phyloP scores from a whole-genome alignment of 2,888 invertebrate genomes.

The Tiphia femorata region DNA sequence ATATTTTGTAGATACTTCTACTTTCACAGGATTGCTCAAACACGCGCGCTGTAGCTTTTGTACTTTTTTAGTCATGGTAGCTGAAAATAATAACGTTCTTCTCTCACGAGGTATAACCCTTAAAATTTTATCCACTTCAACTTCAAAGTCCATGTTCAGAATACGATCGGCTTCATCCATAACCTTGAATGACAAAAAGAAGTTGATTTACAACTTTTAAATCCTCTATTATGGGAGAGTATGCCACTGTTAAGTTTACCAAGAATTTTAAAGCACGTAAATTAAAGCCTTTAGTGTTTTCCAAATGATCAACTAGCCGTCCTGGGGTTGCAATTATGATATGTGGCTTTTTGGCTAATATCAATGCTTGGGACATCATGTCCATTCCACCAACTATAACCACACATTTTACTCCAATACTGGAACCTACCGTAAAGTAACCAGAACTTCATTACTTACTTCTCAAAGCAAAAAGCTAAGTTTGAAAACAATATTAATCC shows the following conservation, averaged over 20 bases:
- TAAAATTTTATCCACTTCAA: constrained; percentile 96
- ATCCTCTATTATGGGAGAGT: no score
- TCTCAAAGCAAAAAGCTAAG: not conserved
- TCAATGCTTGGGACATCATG: constrained; percentile 93
- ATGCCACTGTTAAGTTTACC: no score
- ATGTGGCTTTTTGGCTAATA: constrained; percentile 96
- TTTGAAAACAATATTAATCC: not conserved
- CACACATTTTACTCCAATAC: constrained; percentile 94
- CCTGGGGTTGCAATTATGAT: constrained; percentile 98
- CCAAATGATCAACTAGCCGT: constrained; percentile 93
- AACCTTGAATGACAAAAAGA: constrained; percentile 73
- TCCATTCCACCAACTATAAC: constrained; percentile 99
- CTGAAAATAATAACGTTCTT: constrained; percentile 94
- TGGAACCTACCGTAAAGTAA: constrained; percentile 74
- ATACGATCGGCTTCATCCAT: constrained; percentile 99
- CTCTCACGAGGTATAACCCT: constrained; percentile 92
- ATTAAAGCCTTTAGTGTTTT: constrained; percentile 98
- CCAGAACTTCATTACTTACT: not conserved
- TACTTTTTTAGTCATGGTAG: constrained; percentile 99
- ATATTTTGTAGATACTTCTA: constrained; percentile 96
- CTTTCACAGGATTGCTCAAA: constrained; percentile 92
- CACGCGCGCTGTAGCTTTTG: constrained; percentile 97
- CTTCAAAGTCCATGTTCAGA: constrained; percentile 98
- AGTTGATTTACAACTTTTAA: constrained; percentile 12
- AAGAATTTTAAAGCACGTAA: constrained; percentile 89